Base-by-base conservation (phyloP, 2,113 vertebrate species). In the Bos indicus region DNA sequence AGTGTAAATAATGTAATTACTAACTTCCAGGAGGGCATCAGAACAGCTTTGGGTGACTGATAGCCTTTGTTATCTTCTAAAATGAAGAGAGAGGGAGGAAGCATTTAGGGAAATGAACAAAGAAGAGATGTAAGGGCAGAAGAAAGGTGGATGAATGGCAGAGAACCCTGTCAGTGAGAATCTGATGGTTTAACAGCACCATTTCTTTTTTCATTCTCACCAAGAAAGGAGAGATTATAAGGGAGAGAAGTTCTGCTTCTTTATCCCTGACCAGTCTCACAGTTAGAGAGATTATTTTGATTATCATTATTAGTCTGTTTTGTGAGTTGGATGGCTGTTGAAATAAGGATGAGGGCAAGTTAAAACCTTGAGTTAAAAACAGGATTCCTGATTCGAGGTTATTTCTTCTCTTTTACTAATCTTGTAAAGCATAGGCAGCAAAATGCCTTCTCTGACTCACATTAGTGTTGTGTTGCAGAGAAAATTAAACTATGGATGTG, bases 1-100 rank as follows among this genome's bases (percentile, higher is more conserved):
- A 82, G 80, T 71, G 91, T 98, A 98, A 98, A 97, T 88, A 98
- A 98, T 74, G 93, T 98, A 98, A 98, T 98, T 98, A 97, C 92
- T 97, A 95, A 98, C 97, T 98, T 85, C 94, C 95, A 96, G 88
- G 97, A 98, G 98, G 98, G 93, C 94, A 97, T 97, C 95, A 98
- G 91, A 92, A 95, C 10, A 23, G 36, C 57, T 59, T 97, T 56
- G 95, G 89, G 78, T 98, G 93, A 98, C 90, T 96, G 97, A 98
- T 98, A 98, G 96, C n/a, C 97, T 90, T 91, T 98, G 56, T 94
- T 98, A 85, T 97, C 98, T 98, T 91, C 96, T 94, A 92, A 96
- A 98, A 96, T 89, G 83, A 90, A 97, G 87, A 96, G 78, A 98
- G 97, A 30, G 64, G 14, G 14, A 97, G 33, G 51, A 96, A 98